A percentile compares a stretch with the other conserved stretches of the same genome.
Evolutionary conservation across 2,888 invertebrate genomes (phyloP).

Genomic region (Drosophila lacicola): DNA sequence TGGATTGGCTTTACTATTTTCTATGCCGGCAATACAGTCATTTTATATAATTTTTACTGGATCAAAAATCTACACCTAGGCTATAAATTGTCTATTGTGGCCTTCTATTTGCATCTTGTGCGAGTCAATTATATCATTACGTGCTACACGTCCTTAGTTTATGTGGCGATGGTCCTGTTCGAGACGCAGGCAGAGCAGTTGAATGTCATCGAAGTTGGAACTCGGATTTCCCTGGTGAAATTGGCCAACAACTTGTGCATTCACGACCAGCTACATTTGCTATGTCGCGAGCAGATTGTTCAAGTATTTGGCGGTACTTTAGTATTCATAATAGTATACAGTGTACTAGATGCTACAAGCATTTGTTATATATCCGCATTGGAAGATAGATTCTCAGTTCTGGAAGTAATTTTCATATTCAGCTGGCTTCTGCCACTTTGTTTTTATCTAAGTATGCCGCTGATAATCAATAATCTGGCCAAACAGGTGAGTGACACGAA

Average conservation of each 20-base stretch:
- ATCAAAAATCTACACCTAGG: neutral
- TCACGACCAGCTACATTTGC: slow-evolving; percentile 44
- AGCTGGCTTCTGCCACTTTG: slow-evolving; percentile 20
- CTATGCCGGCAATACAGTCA: neutral
- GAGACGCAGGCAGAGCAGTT: slow-evolving; percentile 18
- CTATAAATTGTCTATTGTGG: neutral
- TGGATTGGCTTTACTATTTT: slow-evolving; percentile 21
- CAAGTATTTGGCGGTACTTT: slow-evolving; percentile 44
- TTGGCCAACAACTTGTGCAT: slow-evolving; percentile 13
- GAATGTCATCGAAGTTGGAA: neutral
- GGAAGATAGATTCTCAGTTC: neutral
- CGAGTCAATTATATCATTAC: slow-evolving; percentile 31
- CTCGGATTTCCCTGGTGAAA: neutral
- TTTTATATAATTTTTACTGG: neutral
- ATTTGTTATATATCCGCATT: slow-evolving; percentile 5
- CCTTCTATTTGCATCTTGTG: neutral
- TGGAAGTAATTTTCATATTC: neutral
- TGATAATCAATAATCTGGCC: slow-evolving; percentile 36
- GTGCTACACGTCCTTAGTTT: slow-evolving; percentile 25
- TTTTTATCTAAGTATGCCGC: slow-evolving; percentile 37
- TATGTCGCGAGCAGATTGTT: slow-evolving; percentile 35
- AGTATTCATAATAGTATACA: slow-evolving; percentile 27
- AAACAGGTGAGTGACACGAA: slow-evolving; percentile 21
- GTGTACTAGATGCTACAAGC: slow-evolving; percentile 31
- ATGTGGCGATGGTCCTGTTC: slow-evolving; percentile 15